Conservation (phyloP, 2,888 invertebrate genomes). For the Tinea trinotella region DNA sequence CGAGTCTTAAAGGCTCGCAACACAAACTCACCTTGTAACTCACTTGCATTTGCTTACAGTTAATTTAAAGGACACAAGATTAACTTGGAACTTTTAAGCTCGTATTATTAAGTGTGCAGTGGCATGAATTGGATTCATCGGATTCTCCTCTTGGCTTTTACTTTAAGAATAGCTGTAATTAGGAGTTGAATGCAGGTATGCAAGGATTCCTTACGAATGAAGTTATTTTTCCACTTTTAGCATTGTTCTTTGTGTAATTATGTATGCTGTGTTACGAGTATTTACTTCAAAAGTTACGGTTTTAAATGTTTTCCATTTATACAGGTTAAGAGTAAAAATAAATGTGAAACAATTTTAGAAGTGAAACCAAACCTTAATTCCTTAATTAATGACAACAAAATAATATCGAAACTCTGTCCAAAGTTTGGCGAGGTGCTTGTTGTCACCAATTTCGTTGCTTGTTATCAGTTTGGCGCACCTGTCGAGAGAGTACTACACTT, state of each 20-base stretch:
- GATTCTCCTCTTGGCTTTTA: background rate
- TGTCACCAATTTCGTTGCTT: conserved; percentile 20
- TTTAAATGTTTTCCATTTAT: too few relatives aligned
- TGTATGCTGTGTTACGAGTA: too few relatives aligned
- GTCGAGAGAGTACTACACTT: conserved; percentile 30
- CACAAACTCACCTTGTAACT: conserved; percentile 20
- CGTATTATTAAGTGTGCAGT: conserved; percentile 7
- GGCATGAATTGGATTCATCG: background rate
- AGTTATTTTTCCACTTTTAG: too few relatives aligned
- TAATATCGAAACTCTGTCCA: background rate
- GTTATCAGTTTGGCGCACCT: conserved; percentile 49
- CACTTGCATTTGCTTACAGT: conserved; percentile 33
- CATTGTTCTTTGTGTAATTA: too few relatives aligned
- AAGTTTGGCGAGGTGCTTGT: background rate
- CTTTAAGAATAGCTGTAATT: conserved; percentile 1
- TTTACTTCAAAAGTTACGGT: too few relatives aligned
- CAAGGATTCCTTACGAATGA: too few relatives aligned
- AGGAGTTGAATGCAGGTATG: too few relatives aligned
- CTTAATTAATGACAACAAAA: background rate
- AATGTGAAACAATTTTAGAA: too few relatives aligned
- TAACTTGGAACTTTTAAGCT: conserved; percentile 10
- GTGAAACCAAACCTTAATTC: too few relatives aligned
- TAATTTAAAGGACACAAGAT: conserved; percentile 46
- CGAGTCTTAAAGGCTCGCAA: conserved; percentile 46
- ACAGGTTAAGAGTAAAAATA: too few relatives aligned